These are phyloP conservation scores for Acanthisitta chloris DNA, from an alignment of 2,113 vertebrate species.

Conservation along the genomic window DNA sequence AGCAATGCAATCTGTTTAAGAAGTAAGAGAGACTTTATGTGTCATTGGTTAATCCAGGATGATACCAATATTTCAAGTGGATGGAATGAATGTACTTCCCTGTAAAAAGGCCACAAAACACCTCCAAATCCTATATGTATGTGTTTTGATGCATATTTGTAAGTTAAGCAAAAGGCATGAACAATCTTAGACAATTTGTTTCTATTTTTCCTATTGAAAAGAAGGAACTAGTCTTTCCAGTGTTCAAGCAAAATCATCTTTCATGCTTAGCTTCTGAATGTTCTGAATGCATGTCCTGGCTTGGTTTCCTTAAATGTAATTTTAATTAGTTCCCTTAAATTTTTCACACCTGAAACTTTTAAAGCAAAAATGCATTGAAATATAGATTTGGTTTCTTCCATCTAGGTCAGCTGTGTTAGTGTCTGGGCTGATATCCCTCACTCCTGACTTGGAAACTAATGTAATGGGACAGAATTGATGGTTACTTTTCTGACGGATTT, in stretches of 20 bases:
- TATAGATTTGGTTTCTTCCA: background rate
- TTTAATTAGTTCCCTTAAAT: background rate
- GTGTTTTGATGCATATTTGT: background rate
- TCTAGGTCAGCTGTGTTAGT: background rate
- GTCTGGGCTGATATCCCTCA: background rate
- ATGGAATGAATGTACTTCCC: background rate
- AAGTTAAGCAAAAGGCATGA: background rate
- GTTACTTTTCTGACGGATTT: slow-evolving; percentile 3
- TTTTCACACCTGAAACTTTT: background rate
- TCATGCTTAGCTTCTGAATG: background rate
- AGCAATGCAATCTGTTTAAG: background rate
- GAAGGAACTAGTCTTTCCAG: background rate
- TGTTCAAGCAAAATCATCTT: background rate
- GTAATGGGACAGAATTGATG: background rate
- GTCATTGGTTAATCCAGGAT: background rate
- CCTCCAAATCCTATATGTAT: background rate
- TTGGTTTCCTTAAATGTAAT: background rate
- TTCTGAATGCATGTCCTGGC: background rate
- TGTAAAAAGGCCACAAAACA: background rate
- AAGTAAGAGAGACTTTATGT: background rate
- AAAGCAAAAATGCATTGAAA: background rate
- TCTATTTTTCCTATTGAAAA: background rate
- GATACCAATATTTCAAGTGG: background rate
- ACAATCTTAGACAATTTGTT: background rate
- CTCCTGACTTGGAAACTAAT: background rate